phyloP scores from a whole-genome alignment of 2,888 invertebrate species.

The Corythucha ciliata region DNA sequence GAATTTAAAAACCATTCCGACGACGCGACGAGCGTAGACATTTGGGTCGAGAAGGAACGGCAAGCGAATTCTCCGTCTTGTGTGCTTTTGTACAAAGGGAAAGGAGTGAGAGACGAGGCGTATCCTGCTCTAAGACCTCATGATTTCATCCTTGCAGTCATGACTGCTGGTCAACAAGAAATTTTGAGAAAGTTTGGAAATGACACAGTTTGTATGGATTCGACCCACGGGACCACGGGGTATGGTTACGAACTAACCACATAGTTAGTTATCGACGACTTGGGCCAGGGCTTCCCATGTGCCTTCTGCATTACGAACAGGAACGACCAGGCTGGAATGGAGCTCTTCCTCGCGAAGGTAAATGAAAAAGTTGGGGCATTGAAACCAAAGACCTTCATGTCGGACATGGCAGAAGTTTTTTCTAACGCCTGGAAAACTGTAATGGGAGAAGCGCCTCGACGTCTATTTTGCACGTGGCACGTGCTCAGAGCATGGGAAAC shows the following conservation, averaged over 20 bases:
- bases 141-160: constrained; percentile 36
- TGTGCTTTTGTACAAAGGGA: constrained; percentile 7
- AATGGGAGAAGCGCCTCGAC: constrained; percentile 27
- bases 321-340: constrained; percentile 14
- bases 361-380: constrained; percentile 27
- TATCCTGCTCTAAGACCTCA: not conserved
- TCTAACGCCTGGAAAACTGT: constrained; percentile 33
- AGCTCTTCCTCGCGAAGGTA: constrained; percentile 27
- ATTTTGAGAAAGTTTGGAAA: constrained; percentile 33
- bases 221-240: constrained; percentile 32
- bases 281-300: constrained; percentile 31
- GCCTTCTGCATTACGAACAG: constrained; percentile 31
- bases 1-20: constrained; percentile 8
- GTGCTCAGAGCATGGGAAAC: constrained; percentile 29
- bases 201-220: constrained; percentile 34
- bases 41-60: constrained; percentile 2
- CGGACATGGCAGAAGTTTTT: constrained; percentile 32
- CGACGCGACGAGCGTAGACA: not conserved
- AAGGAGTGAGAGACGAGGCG: not conserved
- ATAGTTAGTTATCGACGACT: constrained; percentile 33
- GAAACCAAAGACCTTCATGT: constrained; percentile 34
- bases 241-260: constrained; percentile 33
- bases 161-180: constrained; percentile 34
- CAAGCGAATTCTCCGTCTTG: not conserved
- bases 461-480: constrained; percentile 35